These are phyloP conservation scores for Sardina pilchardus DNA, from an alignment of 2,113 vertebrate species.

Conservation along the genomic window DNA sequence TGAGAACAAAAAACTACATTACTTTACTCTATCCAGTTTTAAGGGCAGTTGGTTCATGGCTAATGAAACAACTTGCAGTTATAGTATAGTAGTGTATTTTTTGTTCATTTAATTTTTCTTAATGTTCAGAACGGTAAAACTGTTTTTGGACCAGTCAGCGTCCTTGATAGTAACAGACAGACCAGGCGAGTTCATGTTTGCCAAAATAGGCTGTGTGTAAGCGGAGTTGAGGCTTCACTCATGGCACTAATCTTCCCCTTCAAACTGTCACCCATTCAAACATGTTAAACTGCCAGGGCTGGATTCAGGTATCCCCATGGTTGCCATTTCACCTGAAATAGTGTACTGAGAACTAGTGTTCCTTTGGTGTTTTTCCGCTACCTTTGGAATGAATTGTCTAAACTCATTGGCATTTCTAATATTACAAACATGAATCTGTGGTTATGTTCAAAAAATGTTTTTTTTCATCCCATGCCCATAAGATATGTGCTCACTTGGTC, in stretches of 20 bases:
- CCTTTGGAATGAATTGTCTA: not conserved
- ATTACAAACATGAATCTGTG: not conserved
- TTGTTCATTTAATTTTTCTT: not conserved
- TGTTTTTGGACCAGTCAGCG: not conserved
- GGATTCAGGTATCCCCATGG: slow-evolving; percentile 11
- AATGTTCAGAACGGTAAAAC: not conserved
- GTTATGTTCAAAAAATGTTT: not conserved
- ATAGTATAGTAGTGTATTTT: not conserved
- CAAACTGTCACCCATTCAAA: slow-evolving; percentile 34
- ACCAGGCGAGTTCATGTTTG: not conserved
- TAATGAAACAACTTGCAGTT: not conserved
- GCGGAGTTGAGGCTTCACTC: slow-evolving; percentile 26
- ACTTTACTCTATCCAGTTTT: not conserved
- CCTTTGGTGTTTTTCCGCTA: not conserved
- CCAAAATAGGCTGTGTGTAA: slow-evolving; percentile 2
- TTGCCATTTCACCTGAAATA: slow-evolving; percentile 10
- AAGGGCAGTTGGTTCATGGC: not conserved
- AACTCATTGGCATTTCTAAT: not conserved
- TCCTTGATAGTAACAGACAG: not conserved
- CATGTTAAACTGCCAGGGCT: slow-evolving; percentile 7
- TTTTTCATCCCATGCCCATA: not conserved
- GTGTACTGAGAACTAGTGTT: not conserved
- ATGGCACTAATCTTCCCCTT: slow-evolving; percentile 14
- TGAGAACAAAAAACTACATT: not conserved
- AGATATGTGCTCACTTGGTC: not conserved